phyloP scores from a whole-genome alignment of 2,888 invertebrate species.

The Ellobium chinense region DNA sequence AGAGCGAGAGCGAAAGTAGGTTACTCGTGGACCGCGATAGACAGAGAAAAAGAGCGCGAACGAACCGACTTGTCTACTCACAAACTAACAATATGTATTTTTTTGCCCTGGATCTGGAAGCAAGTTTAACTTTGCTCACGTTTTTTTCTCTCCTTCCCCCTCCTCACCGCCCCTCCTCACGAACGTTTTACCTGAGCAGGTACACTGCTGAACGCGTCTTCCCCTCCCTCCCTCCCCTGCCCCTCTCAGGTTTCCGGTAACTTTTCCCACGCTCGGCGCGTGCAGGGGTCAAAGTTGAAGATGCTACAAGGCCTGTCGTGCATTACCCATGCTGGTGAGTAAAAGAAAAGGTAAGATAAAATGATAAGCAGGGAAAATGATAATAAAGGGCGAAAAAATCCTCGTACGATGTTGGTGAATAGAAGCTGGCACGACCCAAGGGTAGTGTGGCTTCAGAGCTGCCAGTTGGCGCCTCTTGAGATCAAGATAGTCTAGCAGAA shows the following conservation, averaged over 20 bases:
- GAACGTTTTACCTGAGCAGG: too few species aligned
- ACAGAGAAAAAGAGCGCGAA: constrained; percentile 6
- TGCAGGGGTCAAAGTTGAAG: constrained; percentile 39
- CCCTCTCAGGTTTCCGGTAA: not conserved
- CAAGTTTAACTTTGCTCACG: constrained; percentile 7
- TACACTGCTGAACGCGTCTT: not conserved
- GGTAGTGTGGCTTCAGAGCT: not conserved
- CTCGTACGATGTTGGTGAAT: not conserved
- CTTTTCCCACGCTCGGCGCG: constrained; percentile 41
- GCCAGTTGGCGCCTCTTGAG: too few species aligned
- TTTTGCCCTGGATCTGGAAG: not conserved
- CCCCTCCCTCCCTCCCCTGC: constrained; percentile 11
- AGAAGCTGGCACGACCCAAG: not conserved
- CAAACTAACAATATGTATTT: not conserved
- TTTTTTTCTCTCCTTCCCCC: not conserved
- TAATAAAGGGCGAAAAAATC: not conserved
- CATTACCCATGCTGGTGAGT: constrained; percentile 13
- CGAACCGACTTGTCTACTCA: not conserved
- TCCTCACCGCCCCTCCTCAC: not conserved
- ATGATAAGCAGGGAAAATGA: not conserved
- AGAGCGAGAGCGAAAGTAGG: constrained; percentile 12
- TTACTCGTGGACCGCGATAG: not conserved
- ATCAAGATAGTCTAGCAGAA: too few species aligned
- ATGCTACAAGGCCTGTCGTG: constrained; percentile 15
- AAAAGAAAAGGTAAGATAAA: constrained; percentile 7